Conservation (phyloP, 2,888 invertebrate species). For the Rhyacophila evoluta region DNA sequence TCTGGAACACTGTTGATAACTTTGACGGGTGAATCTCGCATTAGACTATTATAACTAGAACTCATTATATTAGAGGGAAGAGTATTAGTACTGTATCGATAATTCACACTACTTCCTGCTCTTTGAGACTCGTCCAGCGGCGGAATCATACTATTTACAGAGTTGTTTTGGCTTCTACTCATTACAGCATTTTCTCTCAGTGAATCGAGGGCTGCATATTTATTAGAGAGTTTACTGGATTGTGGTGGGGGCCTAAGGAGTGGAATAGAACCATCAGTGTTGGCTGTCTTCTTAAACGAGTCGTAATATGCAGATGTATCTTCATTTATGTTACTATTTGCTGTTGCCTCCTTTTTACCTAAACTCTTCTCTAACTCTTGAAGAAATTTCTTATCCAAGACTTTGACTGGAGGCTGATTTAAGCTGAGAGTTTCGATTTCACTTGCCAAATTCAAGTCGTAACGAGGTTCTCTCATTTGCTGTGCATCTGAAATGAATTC, state of each 20-base stretch:
- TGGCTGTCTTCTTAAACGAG: slow-evolving; percentile 25
- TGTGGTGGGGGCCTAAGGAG: slow-evolving; percentile 56
- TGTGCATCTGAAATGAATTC: slow-evolving; percentile 29
- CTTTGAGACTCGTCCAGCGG: slow-evolving; percentile 37
- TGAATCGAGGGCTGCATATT: slow-evolving; percentile 51
- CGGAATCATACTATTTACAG: background rate
- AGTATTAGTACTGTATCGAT: slow-evolving; percentile 50
- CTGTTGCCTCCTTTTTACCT: slow-evolving; percentile 63
- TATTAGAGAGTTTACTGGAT: slow-evolving; percentile 59
- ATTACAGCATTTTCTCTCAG: slow-evolving; percentile 41
- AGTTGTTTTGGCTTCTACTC: slow-evolving; percentile 32
- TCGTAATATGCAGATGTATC: slow-evolving; percentile 46
- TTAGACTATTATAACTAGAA: slow-evolving; percentile 30
- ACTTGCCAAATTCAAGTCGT: slow-evolving; percentile 3
- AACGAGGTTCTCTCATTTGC: background rate
- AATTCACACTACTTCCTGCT: slow-evolving; percentile 26
- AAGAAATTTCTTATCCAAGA: slow-evolving; percentile 71
- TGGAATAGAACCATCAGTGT: slow-evolving; percentile 36
- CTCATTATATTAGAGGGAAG: slow-evolving; percentile 35
- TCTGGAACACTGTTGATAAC: slow-evolving; percentile 32
- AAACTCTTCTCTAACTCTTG: slow-evolving; percentile 76
- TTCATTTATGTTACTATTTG: slow-evolving; percentile 62
- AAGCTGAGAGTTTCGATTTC: slow-evolving; percentile 43
- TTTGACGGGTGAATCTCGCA: slow-evolving; percentile 31
- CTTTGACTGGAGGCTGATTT: slow-evolving; percentile 49